phyloP scores from a whole-genome alignment of 2,797 vertebrate species.

The Morelia viridis region DNA sequence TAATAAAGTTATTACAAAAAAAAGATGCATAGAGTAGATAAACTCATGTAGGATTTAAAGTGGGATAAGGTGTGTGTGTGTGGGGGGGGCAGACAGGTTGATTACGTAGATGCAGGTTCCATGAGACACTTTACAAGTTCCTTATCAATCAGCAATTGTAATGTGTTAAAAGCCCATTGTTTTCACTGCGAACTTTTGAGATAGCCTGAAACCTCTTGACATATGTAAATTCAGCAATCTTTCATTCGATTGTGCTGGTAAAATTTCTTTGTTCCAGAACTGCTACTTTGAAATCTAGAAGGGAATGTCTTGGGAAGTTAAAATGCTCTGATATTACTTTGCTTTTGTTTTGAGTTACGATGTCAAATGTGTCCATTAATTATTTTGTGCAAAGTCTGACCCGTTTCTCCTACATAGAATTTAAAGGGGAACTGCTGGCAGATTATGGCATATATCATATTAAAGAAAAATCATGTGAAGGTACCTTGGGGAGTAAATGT shows the following conservation, averaged over 20 bases:
- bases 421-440: neutral
- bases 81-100: neutral
- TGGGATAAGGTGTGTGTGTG: neutral
- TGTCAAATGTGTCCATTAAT: neutral
- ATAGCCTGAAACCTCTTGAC: neutral
- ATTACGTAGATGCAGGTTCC: neutral
- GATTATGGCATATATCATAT: neutral
- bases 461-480: neutral
- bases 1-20: no score
- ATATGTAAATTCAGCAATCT: neutral
- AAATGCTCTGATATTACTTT: neutral
- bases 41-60: neutral
- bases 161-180: neutral
- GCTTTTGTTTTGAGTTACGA: neutral
- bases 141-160: neutral
- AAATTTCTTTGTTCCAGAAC: neutral
- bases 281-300: neutral
- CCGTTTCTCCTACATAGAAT: no score
- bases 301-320: neutral
- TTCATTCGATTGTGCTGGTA: neutral
- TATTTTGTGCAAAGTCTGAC: no score
- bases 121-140: neutral
- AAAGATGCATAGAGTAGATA: neutral
- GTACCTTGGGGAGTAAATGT: neutral
- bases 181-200: neutral